Evolutionary conservation across 2,113 vertebrate genomes (phyloP), one percentile per base, ranked within the genome.

Genomic region (Aldabrachelys gigantea): DNA sequence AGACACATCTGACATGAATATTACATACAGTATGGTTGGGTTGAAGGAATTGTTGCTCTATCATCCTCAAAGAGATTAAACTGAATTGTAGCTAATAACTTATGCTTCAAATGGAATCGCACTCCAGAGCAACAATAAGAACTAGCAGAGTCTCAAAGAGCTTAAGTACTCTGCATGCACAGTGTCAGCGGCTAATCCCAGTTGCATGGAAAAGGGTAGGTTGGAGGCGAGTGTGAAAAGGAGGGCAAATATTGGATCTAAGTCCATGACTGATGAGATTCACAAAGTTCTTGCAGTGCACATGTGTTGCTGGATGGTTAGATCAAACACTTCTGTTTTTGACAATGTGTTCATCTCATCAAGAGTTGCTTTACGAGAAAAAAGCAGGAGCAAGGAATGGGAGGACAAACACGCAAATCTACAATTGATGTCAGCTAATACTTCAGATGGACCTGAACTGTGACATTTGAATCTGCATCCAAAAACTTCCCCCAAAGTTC

Each of bases 281-380:
- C 89, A 47, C 94, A 96, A 88, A 75, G 47, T 54, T 85, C 82
- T 65, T 59, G 54, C 16, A 79, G 16, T 76, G 54, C 4, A 0
- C 12, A 29, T 16, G 25, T 47, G 75, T 47, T 57, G 75, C 52
- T 50, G 83, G 75, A 57, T 81, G 54, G 54, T 96, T 94, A 92
- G 80, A 59, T 92, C 91, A 96, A 31, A 14, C 49, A 6, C 0
- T 44, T 91, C 88, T 76, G 76, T 5, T 82, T 90, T 89, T 75
- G 84, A 82, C 65, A 57, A 90, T 17, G 81, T 97, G 88, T 76
- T 95, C 50, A 89, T 87, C 0, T 9, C 92, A 93, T 95, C 89
- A 91, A 19, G 90, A 69, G 90, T 72, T 91, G 59, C 41, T 78
- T 27, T 38, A 59, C 75, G 27, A 50, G 14, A 62, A 83, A 90